Percentiles rank a stretch among this genome's conserved stretches.
Conservation (phyloP, 2,888 invertebrate genomes). For the Seladonia tumulorum region DNA sequence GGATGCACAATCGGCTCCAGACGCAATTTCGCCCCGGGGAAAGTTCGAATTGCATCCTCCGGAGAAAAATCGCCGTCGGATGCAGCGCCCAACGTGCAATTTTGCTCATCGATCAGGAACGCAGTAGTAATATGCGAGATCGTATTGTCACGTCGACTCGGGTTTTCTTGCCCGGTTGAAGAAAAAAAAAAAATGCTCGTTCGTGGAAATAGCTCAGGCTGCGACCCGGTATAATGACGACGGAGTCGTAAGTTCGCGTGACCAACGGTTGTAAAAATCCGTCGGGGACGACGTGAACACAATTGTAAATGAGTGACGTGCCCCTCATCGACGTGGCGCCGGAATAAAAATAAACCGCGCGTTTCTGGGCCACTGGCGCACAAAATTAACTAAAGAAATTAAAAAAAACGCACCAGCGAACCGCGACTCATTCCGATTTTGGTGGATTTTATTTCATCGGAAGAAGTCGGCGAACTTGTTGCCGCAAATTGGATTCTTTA, state of each 20-base stretch:
- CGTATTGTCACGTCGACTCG: constrained; percentile 14
- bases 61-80: neutral
- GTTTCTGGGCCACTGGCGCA: constrained; percentile 44
- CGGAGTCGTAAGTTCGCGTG: constrained; percentile 45
- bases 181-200: constrained; percentile 10
- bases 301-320: constrained; percentile 47
- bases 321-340: constrained; percentile 11
- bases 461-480: neutral
- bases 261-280: constrained; percentile 58
- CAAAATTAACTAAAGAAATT: constrained; percentile 1
- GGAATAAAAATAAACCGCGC: constrained; percentile 46
- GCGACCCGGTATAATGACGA: constrained; percentile 1
- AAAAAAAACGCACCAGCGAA: neutral
- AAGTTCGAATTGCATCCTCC: neutral
- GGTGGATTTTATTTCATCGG: neutral
- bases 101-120: constrained; percentile 26
- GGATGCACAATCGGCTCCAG: neutral
- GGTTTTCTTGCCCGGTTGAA: neutral
- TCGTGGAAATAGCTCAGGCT: constrained; percentile 15
- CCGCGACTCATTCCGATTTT: neutral
- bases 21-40: neutral
- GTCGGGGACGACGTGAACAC: constrained; percentile 32
- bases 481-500: too few species aligned
- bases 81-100: neutral
- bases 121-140: neutral